Percentiles rank a stretch among this genome's conserved stretches.
Conservation (phyloP, 30 jellyfish, hydroid and myxozoan genomes). For the Cassiopea andromeda region DNA sequence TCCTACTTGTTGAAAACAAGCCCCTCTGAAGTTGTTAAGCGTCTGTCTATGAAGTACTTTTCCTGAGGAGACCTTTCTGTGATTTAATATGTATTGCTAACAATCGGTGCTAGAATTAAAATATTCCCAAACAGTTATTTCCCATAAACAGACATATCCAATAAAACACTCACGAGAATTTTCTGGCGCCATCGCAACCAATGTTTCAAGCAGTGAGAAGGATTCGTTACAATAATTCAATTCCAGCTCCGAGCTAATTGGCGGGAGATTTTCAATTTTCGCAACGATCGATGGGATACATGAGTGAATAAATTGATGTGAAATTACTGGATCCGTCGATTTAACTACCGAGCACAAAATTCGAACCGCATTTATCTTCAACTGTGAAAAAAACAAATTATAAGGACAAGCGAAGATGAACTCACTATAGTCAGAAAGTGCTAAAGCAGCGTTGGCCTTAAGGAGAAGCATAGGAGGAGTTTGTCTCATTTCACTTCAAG, state of each 20-base stretch:
- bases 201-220: slow-evolving; percentile 67
- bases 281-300: slow-evolving; percentile 89
- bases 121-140: too few species aligned
- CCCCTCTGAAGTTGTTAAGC: too few species aligned
- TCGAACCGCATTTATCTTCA: slow-evolving; percentile 67
- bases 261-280: slow-evolving; percentile 49
- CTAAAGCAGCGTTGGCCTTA: too few species aligned
- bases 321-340: slow-evolving; percentile 52
- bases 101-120: too few species aligned
- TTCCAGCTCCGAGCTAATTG: slow-evolving; percentile 64
- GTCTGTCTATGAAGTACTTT: too few species aligned
- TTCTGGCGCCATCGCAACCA: slow-evolving; percentile 84
- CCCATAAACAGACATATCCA: neutral
- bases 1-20: too few species aligned
- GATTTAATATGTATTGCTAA: too few species aligned
- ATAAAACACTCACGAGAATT: slow-evolving; percentile 67
- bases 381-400: slow-evolving; percentile 38
- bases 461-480: too few species aligned
- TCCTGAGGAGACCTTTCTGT: too few species aligned
- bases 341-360: slow-evolving; percentile 70
- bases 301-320: slow-evolving; percentile 85
- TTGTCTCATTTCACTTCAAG: too few species aligned
- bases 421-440: neutral
- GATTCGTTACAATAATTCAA: slow-evolving; percentile 74
- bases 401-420: neutral